These are phyloP conservation scores for Iselma pallidipennis DNA, from an alignment of 2,888 invertebrate genomes.

Conservation along the genomic window DNA sequence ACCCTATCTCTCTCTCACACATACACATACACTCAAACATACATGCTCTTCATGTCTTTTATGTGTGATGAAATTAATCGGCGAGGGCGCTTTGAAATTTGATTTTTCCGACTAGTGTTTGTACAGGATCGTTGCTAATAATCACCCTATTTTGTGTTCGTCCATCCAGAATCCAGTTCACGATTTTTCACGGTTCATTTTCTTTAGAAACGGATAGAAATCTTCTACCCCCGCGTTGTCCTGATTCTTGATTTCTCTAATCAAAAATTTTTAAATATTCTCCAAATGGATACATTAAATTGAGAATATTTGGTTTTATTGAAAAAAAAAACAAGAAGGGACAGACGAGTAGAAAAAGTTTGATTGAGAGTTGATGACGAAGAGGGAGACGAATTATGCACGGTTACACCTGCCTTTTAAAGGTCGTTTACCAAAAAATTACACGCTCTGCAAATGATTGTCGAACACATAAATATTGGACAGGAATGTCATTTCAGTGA, in stretches of 20 bases:
- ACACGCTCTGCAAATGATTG: constrained; percentile 22
- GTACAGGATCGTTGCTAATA: constrained; percentile 46
- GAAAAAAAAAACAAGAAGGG: no score
- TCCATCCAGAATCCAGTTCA: background rate
- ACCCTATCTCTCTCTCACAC: background rate
- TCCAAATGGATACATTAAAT: background rate
- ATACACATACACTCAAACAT: no score
- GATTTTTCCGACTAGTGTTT: constrained; percentile 51
- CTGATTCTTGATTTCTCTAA: background rate
- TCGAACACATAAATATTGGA: constrained; percentile 22
- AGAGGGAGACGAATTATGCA: constrained; percentile 15
- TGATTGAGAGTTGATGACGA: constrained; percentile 13
- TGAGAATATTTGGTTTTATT: background rate
- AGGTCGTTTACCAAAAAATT: constrained; percentile 26
- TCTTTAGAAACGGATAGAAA: background rate
- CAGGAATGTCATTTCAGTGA: constrained; percentile 21
- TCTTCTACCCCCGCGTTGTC: background rate
- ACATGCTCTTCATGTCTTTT: no score
- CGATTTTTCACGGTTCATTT: background rate
- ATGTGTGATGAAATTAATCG: constrained; percentile 49
- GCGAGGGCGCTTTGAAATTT: constrained; percentile 51
- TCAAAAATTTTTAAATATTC: background rate
- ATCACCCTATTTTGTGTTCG: constrained; percentile 33
- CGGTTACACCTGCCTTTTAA: constrained; percentile 21
- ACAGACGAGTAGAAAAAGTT: background rate